Percentiles rank a stretch among this genome's conserved stretches.
phyloP scores from a whole-genome alignment of 2,113 vertebrate genomes.

The Paradisaea rubra region DNA sequence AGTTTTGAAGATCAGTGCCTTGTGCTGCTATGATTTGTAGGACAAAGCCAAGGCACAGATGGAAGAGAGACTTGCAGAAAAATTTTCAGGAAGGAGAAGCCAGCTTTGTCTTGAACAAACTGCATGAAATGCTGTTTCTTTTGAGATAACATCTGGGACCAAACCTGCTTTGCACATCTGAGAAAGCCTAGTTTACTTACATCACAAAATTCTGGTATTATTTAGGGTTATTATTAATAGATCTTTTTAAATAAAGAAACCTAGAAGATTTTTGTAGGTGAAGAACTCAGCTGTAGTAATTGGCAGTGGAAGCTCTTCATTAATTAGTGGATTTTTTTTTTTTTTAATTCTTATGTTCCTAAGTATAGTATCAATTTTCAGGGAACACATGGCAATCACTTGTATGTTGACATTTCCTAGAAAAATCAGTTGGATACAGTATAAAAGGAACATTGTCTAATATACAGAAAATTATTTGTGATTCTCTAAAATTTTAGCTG shows the following conservation, averaged over 20 bases:
- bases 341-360: conserved; percentile 27
- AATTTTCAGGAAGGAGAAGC: conserved; percentile 65
- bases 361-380: conserved; percentile 53
- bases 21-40: conserved; percentile 44
- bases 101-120: conserved; percentile 74
- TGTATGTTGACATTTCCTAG: conserved; percentile 39
- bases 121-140: conserved; percentile 70
- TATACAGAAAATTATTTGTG: not conserved
- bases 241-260: not conserved
- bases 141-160: conserved; percentile 64
- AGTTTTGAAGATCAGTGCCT: conserved; percentile 49
- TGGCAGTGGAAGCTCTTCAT: conserved; percentile 71
- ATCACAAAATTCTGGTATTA: conserved; percentile 17
- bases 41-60: conserved; percentile 73
- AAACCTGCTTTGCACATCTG: conserved; percentile 51
- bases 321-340: conserved; percentile 68
- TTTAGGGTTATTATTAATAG: conserved; percentile 25
- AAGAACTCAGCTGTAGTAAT: conserved; percentile 71
- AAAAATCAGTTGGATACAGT: conserved; percentile 6
- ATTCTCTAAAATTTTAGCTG: not conserved
- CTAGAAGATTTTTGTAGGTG: conserved; percentile 62
- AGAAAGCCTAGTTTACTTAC: conserved; percentile 8
- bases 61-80: conserved; percentile 69
- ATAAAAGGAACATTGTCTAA: conserved; percentile 15
- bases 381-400: conserved; percentile 55